Evolutionary conservation across 64 coral and sea anemone species (phyloP).

Genomic region (Astreopora myriophthalma): DNA sequence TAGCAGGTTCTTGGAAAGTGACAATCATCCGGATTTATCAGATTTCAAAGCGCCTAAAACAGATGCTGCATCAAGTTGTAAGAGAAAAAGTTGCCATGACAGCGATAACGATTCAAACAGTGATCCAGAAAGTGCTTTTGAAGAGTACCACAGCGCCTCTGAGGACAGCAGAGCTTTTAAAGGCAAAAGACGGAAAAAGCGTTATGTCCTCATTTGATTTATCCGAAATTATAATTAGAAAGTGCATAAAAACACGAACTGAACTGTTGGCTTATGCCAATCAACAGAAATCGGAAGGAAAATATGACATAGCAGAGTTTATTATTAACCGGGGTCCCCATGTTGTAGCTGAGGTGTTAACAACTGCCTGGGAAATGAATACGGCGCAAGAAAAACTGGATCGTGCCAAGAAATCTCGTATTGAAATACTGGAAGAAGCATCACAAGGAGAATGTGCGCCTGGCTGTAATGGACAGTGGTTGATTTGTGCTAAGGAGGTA

Average conservation of each 20-base stretch:
- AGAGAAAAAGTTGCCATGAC: background rate
- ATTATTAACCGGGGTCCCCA: background rate
- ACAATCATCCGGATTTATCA: constrained; percentile 9
- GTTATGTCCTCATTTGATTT: background rate
- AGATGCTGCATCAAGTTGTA: background rate
- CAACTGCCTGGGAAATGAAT: background rate
- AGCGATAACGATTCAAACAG: background rate
- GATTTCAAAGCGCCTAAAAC: background rate
- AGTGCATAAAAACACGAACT: background rate
- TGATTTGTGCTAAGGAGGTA: too few relatives aligned
- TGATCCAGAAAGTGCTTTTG: background rate
- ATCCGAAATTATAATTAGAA: background rate
- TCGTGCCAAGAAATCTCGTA: too few relatives aligned
- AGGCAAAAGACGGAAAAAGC: constrained; percentile 6
- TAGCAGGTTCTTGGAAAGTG: background rate
- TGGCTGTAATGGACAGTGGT: too few relatives aligned
- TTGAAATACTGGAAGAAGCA: too few relatives aligned
- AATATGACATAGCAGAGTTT: background rate
- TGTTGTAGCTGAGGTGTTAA: background rate
- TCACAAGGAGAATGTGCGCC: too few relatives aligned
- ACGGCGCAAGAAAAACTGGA: background rate
- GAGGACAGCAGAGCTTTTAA: background rate
- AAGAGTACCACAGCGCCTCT: background rate
- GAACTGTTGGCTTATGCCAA: background rate
- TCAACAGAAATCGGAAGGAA: constrained; percentile 46